Base-by-base conservation (phyloP, 2,888 invertebrate genomes). In the Cyclophora punctaria region DNA sequence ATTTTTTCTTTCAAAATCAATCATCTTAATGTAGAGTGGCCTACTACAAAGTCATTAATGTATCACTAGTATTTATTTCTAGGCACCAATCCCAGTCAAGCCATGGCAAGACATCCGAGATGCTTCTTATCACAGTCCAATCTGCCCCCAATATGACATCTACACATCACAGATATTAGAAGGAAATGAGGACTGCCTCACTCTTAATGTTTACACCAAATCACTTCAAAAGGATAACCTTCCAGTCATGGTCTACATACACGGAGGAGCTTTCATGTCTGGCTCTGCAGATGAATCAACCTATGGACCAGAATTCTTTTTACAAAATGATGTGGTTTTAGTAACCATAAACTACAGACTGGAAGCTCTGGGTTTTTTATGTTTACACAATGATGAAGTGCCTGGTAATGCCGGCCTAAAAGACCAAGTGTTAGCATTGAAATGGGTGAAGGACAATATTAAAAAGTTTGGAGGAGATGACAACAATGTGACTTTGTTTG, bases 161-260 rank as follows among this genome's bases (percentile, higher is more conserved):
- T 62, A 53, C 3, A 59, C 67, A 5, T 47, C 59, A 34, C 49
- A 63, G 43, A 45, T 66, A 1, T 41, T 66, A 6, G 71, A 73
- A 45, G 83, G 83, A 5, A 69, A 59, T 42, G 83, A 83, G 61
- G 75, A 83, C 55, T 83, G 83, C 35, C 65, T 84, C 33, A 79
- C 73, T 41, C 54, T 83, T 3, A 84, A 84, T 44, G 66, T 84
- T 3, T 83, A 83, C 48, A 74, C 80, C 3, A 73, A 68, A 57
- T 64, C 69, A 3, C 42, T 76, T 41, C 48, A 53, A 5, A 54
- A 51, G 33, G 60, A 68, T 4, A 70, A 69, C 48, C 57, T 72
- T n/a, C 81, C 86, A 0, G 87, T 86, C 2, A 78, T 88, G 75
- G 76, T 89, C 0, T 87, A 72, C 60, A 75, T 87, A 41, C 83